phyloP scores from a whole-genome alignment of 1,140 invertebrate species.

The Drosophila lowei region DNA sequence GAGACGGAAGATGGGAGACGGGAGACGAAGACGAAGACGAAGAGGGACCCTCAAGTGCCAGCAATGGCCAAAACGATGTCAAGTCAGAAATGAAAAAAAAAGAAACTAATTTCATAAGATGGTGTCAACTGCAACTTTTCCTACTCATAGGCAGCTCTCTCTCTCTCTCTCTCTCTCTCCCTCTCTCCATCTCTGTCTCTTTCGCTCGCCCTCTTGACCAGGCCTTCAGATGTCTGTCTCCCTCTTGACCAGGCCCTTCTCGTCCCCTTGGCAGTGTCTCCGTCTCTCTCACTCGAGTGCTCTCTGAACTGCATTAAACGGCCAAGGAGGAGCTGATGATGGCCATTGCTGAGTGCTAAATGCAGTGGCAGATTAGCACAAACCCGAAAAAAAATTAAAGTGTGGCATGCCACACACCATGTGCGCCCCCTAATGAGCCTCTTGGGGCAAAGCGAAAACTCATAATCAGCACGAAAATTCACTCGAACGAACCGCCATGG shows the following conservation, averaged over 20 bases:
- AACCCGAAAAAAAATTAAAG: constrained; percentile 15
- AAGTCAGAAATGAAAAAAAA: constrained; percentile 52
- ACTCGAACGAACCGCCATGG: not conserved
- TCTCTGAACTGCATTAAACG: constrained; percentile 54
- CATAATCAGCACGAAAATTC: constrained; percentile 43
- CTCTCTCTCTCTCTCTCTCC: constrained; percentile 6
- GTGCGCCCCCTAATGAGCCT: constrained; percentile 34
- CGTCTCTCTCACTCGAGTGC: constrained; percentile 22
- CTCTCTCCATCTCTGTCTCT: not conserved
- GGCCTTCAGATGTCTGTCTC: no score
- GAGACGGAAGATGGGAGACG: not conserved
- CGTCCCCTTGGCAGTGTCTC: not conserved
- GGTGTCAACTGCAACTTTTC: constrained; percentile 67
- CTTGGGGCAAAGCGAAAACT: constrained; percentile 23
- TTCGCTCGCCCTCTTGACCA: no score
- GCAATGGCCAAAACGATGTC: constrained; percentile 53
- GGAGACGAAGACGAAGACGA: constrained; percentile 1
- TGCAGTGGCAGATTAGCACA: constrained; percentile 43
- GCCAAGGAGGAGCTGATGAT: constrained; percentile 25
- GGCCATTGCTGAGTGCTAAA: constrained; percentile 43
- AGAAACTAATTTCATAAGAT: constrained; percentile 63
- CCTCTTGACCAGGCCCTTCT: constrained; percentile 13
- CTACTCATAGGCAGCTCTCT: constrained; percentile 12
- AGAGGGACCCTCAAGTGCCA: constrained; percentile 32
- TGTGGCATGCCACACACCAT: constrained; percentile 21